These are phyloP conservation scores for Hylaeus anthracinus DNA, from an alignment of 1,140 invertebrate genomes.

Conservation along the genomic window DNA sequence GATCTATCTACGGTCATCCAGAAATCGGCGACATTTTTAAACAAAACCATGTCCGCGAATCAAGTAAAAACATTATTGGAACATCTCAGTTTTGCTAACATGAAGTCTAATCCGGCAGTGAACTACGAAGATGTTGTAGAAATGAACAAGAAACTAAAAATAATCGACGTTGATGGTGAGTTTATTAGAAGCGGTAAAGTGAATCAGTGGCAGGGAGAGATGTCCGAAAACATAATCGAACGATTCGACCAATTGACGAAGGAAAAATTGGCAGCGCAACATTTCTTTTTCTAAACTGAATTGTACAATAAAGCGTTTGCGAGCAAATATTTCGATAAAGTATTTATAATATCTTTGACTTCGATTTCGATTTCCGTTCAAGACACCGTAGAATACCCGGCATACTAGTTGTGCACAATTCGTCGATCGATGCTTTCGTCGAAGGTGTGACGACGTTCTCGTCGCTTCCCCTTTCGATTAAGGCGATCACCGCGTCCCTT, in stretches of 20 bases:
- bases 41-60: slow-evolving; percentile 76
- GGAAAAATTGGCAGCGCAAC: background rate
- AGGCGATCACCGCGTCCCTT: slow-evolving; percentile 47
- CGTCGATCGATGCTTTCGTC: slow-evolving; percentile 24
- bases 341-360: background rate
- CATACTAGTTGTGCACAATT: slow-evolving; percentile 37
- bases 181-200: slow-evolving; percentile 85
- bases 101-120: slow-evolving; percentile 87
- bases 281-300: background rate
- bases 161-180: slow-evolving; percentile 77
- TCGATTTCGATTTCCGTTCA: slow-evolving; percentile 7
- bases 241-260: slow-evolving; percentile 60
- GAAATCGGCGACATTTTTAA: slow-evolving; percentile 83
- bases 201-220: slow-evolving; percentile 85
- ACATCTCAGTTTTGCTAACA: slow-evolving; percentile 86
- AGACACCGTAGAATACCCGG: slow-evolving; percentile 40
- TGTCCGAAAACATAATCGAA: slow-evolving; percentile 81
- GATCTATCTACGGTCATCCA: slow-evolving; percentile 83
- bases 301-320: too few species aligned
- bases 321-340: background rate
- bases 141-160: slow-evolving; percentile 76
- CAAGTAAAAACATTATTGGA: slow-evolving; percentile 80
- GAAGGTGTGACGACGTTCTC: slow-evolving; percentile 6
- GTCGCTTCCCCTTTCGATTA: slow-evolving; percentile 38
- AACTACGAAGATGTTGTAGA: slow-evolving; percentile 83